Evolutionary conservation across 1,140 invertebrate genomes (phyloP).

Genomic region (Thaumatotibia leucotreta): DNA sequence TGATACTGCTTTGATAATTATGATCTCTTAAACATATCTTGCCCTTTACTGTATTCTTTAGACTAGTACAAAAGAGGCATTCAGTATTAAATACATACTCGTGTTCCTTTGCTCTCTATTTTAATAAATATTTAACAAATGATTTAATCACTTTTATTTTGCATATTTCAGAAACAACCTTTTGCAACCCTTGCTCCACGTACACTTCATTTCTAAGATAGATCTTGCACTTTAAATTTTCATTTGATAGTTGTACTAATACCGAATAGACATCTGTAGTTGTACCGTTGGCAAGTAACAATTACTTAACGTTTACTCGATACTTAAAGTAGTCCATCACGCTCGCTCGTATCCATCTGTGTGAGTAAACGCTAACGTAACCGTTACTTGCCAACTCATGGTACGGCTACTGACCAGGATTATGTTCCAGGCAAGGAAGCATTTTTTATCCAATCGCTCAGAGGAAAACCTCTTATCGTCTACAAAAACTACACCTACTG

Average conservation of each 20-base stretch:
- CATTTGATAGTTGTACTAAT: no score
- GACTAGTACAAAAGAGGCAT: constrained; percentile 44
- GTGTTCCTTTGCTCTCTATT: constrained; percentile 48
- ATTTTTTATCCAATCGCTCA: constrained; percentile 47
- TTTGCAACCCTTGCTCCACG: no score
- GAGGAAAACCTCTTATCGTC: constrained; percentile 59
- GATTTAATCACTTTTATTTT: neutral
- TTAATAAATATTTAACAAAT: constrained; percentile 21
- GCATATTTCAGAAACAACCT: neutral
- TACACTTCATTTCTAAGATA: no score
- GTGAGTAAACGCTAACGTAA: no score
- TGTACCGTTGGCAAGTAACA: no score
- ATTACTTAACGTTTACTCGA: no score
- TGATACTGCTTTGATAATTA: constrained; percentile 28
- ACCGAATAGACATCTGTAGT: no score
- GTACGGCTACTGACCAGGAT: neutral
- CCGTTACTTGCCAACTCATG: no score
- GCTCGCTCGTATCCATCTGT: no score
- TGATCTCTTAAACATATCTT: constrained; percentile 35
- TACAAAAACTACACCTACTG: constrained; percentile 58
- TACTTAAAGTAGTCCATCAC: no score
- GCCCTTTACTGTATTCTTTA: constrained; percentile 23
- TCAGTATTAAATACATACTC: constrained; percentile 45
- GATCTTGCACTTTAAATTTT: no score
- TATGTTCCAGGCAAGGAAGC: constrained; percentile 21